A percentile compares a stretch with the other conserved stretches of the same genome.
Evolutionary conservation across 1,140 invertebrate species (phyloP).

Genomic region (Panagrolaimus sp.): DNA sequence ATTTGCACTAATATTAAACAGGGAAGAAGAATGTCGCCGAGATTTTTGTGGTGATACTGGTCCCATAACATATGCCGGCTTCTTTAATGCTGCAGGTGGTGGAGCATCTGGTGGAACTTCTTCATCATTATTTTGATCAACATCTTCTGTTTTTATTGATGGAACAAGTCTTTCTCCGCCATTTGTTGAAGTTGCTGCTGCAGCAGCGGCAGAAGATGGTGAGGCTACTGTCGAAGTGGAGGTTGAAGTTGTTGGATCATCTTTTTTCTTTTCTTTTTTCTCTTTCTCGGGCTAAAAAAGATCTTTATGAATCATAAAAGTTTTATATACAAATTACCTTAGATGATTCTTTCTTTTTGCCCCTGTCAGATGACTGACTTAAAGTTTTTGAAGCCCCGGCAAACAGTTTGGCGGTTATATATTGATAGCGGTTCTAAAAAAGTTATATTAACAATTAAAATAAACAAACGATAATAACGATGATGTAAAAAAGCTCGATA

Average conservation of each 20-base stretch:
- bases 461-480: too few species aligned
- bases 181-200: too few species aligned
- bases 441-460: too few species aligned
- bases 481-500: too few species aligned
- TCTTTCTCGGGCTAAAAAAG: too few species aligned
- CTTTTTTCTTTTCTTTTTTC: neutral
- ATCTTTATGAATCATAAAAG: too few species aligned
- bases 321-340: too few species aligned
- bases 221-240: neutral
- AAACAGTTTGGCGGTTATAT: constrained; percentile 14
- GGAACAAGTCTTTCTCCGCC: neutral
- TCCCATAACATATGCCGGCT: constrained; percentile 57
- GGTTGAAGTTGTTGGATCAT: constrained; percentile 4
- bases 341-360: constrained; percentile 7
- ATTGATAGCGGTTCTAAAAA: neutral
- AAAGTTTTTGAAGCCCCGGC: constrained; percentile 10
- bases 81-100: neutral
- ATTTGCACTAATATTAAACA: constrained; percentile 81
- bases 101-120: constrained; percentile 2
- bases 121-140: neutral
- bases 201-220: too few species aligned
- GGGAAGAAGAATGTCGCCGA: constrained; percentile 75
- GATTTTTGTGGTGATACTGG: constrained; percentile 75
- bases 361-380: constrained; percentile 7
- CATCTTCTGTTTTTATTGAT: neutral